Evolutionary conservation across 2,113 vertebrate genomes (phyloP).

Genomic region (Podiceps cristatus): DNA sequence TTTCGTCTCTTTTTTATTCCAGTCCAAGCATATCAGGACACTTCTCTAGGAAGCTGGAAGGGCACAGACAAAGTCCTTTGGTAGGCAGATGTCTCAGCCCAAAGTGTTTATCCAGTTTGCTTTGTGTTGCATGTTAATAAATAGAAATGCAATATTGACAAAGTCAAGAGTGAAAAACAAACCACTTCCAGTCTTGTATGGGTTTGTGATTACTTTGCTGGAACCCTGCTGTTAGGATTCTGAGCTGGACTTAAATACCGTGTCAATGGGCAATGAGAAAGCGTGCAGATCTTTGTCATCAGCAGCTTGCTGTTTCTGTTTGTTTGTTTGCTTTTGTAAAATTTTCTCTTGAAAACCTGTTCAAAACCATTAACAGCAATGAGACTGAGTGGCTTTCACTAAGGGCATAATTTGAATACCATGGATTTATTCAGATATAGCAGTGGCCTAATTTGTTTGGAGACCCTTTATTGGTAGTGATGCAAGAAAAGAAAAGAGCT

Average conservation of each 20-base stretch:
- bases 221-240: not conserved
- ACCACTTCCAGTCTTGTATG: not conserved
- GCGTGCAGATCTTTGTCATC: not conserved
- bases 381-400: constrained; percentile 12
- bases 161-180: not conserved
- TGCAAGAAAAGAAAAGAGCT: constrained; percentile 1
- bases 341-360: constrained; percentile 15
- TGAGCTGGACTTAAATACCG: not conserved
- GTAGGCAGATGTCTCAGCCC: not conserved
- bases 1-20: not conserved
- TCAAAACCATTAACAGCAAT: constrained; percentile 13
- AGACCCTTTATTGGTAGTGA: not conserved
- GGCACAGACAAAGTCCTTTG: not conserved
- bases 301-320: not conserved
- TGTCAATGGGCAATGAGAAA: not conserved
- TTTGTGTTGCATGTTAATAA: not conserved
- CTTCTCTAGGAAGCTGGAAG: not conserved
- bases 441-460: constrained; percentile 34
- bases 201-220: not conserved
- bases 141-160: not conserved
- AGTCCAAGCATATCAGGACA: not conserved
- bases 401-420: not conserved
- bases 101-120: not conserved
- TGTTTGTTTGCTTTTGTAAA: constrained; percentile 22
- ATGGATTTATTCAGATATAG: constrained; percentile 45